Conservation (phyloP, 2,113 vertebrate genomes). For the Tyrannus savana region DNA sequence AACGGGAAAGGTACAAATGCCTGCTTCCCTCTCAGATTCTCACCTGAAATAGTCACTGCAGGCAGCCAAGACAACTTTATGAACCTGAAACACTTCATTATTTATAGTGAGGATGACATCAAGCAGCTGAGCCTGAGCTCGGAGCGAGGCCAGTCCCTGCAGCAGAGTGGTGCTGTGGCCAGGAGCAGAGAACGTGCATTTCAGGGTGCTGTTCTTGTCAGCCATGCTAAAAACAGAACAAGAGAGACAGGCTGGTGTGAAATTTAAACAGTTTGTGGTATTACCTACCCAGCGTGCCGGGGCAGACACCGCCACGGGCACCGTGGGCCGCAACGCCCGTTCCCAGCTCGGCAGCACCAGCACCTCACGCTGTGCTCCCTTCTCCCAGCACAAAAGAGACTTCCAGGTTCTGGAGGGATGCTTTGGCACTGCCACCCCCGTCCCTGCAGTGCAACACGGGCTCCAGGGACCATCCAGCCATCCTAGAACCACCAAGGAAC, state of each 20-base stretch:
- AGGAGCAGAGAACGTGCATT: constrained; percentile 93
- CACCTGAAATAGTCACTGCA: constrained; percentile 99
- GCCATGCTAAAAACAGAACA: constrained; percentile 85
- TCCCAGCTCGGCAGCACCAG: constrained; percentile 5
- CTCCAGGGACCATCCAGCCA: neutral
- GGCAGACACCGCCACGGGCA: neutral
- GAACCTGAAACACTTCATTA: constrained; percentile 91
- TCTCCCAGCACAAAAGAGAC: neutral
- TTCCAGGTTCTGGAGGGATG: neutral
- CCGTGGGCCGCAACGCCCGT: neutral
- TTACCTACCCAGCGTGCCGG: constrained; percentile 3
- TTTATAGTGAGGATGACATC: constrained; percentile 93
- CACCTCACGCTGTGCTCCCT: neutral
- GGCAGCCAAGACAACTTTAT: constrained; percentile 95
- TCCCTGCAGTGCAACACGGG: neutral
- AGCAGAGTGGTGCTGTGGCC: constrained; percentile 91
- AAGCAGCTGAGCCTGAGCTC: constrained; percentile 91
- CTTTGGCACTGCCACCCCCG: neutral
- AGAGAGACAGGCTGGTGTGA: constrained; percentile 48
- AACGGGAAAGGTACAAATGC: neutral
- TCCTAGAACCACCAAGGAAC: neutral
- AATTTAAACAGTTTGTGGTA: neutral
- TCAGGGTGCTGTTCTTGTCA: constrained; percentile 89
- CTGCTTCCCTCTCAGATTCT: constrained; percentile 4
- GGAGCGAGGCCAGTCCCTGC: constrained; percentile 89